Evolutionary conservation across 2,113 vertebrate species (phyloP).

Genomic region (Typhlomys cinereus): DNA sequence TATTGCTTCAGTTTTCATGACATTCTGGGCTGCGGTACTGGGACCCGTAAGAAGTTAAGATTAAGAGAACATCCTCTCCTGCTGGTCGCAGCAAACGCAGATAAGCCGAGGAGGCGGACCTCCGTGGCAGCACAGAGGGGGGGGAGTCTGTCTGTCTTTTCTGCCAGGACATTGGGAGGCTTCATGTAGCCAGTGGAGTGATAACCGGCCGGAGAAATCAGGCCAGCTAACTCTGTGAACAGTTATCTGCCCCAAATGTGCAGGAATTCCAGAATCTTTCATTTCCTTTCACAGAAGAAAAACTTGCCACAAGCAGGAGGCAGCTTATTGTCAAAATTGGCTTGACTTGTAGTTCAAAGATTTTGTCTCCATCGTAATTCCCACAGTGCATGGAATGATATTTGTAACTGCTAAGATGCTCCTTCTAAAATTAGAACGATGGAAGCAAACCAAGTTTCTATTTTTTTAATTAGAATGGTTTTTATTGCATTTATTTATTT

Average conservation of each 20-base stretch:
- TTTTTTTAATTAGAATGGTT: too few relatives aligned
- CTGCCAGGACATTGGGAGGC: background rate
- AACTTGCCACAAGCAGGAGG: slow-evolving; percentile 13
- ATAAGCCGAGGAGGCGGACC: background rate
- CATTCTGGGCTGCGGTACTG: background rate
- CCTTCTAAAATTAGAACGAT: slow-evolving; percentile 2
- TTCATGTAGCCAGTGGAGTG: background rate
- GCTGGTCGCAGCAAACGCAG: background rate
- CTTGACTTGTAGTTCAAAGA: slow-evolving; percentile 61
- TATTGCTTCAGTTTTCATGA: slow-evolving; percentile 61
- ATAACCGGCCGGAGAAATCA: background rate
- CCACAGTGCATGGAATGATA: background rate
- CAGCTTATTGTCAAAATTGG: slow-evolving; percentile 9
- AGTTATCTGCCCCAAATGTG: background rate
- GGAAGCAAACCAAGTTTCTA: background rate
- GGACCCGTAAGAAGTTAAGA: background rate
- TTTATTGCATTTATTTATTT: too few relatives aligned
- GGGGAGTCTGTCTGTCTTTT: slow-evolving; percentile 24
- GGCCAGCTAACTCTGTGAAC: slow-evolving; percentile 12
- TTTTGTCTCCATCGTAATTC: background rate
- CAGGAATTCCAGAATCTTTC: slow-evolving; percentile 14
- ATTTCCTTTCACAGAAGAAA: slow-evolving; percentile 35
- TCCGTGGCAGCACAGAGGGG: background rate
- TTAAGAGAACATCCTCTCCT: background rate
- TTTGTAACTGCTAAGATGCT: background rate